phyloP scores from a whole-genome alignment of 1,140 invertebrate genomes.

The Battus philenor region DNA sequence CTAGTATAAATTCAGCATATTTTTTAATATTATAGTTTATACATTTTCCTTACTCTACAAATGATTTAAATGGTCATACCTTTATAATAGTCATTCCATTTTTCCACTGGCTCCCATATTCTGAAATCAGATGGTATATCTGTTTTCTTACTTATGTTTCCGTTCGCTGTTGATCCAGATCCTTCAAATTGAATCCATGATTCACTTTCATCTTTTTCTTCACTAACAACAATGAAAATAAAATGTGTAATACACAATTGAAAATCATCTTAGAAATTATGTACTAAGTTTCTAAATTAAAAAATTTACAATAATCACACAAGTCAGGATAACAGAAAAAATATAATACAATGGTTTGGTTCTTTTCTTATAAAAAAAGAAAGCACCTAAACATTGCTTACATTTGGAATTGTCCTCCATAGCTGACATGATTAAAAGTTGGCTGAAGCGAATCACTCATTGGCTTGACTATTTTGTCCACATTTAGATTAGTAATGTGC shows the following conservation, averaged over 20 bases:
- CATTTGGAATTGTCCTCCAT: conserved; percentile 47
- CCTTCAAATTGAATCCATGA: conserved; percentile 17
- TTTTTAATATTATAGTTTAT: too few relatives aligned
- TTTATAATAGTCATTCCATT: conserved; percentile 17
- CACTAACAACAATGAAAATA: conserved; percentile 5
- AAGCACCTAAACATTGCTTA: conserved; percentile 29
- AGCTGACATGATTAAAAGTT: conserved; percentile 33
- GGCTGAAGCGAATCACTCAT: conserved; percentile 54
- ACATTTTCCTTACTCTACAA: too few relatives aligned
- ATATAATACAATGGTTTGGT: background rate
- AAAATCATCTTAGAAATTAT: too few relatives aligned
- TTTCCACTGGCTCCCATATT: conserved; percentile 44
- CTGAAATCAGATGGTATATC: conserved; percentile 46
- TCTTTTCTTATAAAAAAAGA: conserved; percentile 7
- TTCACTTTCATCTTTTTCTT: conserved; percentile 7
- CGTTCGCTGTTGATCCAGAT: conserved; percentile 8
- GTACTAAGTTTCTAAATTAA: too few relatives aligned
- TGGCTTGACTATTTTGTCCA: conserved; percentile 29
- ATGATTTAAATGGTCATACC: conserved; percentile 22
- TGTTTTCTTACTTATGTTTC: conserved; percentile 17
- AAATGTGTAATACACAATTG: too few relatives aligned
- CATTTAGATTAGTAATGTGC: conserved; percentile 32
- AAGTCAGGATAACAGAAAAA: too few relatives aligned
- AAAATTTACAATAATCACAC: too few relatives aligned
- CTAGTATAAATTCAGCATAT: too few relatives aligned